Evolutionary conservation across 2,797 vertebrate species (phyloP).

Genomic region (Hydrophis major): DNA sequence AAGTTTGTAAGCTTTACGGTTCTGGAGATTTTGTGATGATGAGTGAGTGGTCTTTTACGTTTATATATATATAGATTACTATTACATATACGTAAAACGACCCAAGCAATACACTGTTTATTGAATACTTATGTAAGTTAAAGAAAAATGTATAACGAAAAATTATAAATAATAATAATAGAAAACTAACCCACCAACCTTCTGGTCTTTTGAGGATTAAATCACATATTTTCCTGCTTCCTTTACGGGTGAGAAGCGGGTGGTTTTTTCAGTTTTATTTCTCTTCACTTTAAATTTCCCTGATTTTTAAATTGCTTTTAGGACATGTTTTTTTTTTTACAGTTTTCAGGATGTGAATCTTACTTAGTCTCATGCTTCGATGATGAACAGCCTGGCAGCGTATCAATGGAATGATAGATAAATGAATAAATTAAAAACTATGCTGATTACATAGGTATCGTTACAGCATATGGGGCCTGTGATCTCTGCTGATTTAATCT

Average conservation of each 20-base stretch:
- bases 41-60: no score
- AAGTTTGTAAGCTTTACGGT: no score
- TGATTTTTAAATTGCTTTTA: background rate
- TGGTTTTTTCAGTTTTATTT: background rate
- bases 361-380: background rate
- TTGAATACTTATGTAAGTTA: no score
- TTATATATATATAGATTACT: no score
- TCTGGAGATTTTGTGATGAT: no score
- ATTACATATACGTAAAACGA: no score
- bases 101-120: no score
- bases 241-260: background rate
- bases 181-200: background rate
- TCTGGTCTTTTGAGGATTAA: background rate
- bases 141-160: no score
- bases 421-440: background rate
- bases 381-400: background rate
- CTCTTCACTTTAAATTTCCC: background rate
- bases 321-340: background rate
- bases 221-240: background rate
- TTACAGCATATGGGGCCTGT: background rate
- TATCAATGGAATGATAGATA: background rate
- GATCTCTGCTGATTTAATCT: slow-evolving; percentile 5
- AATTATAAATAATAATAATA: no score
- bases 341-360: background rate
- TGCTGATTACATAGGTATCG: background rate